Evolutionary conservation across 2,797 vertebrate species (phyloP), one percentile per base, ranked within the genome.

Genomic region (Antrozous pallidus): DNA sequence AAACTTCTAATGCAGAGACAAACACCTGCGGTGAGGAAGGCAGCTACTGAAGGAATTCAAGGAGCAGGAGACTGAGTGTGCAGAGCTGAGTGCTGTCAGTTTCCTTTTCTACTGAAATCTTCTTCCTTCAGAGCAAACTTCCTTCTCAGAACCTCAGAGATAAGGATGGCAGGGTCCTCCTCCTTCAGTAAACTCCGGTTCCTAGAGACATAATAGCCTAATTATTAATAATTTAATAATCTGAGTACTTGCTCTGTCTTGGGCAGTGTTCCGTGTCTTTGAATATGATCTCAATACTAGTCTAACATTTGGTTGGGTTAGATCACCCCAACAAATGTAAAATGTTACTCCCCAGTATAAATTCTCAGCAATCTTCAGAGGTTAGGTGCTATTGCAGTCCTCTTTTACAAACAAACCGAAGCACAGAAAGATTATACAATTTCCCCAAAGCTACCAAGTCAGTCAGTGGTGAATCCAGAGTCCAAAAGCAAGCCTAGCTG

Each of bases 81-180:
- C 93, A 90, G 96, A 97, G 96, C 85, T 26, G 69, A 89, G 93
- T 88, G 82, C 54, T n/a, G 31, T 98, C 97, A 98, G 67, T 98
- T 98, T 97, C 98, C 98, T 97, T 98, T 98, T 96, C 97, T 92
- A 79, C 92, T 90, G 92, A 97, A 96, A 80, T 99, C 99, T 94
- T 99, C 99, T 8, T 99, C 99, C 95, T 99, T 99, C 69, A 99
- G 98, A 89, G 99, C 98, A 96, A 99, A 99, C 96, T 99, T 99
- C 98, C 99, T 99, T 87, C 98, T 98, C 82, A 99, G 98, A 81
- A 98, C 99, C 97, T 99, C 99, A 2, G 99, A 99, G 96, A 99
- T 99, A 67, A 99, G 98, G 73, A 98, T 90, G 2, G 99, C 99
- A 0, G 99, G 99, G 97, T 99, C 99, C 69, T 99, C 99, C 93